A percentile compares a stretch with the other conserved stretches of the same genome.
These are phyloP conservation scores for Ophioderma brevispina DNA, from an alignment of 35 echinoderm and acorn worm species.

Conservation along the genomic window DNA sequence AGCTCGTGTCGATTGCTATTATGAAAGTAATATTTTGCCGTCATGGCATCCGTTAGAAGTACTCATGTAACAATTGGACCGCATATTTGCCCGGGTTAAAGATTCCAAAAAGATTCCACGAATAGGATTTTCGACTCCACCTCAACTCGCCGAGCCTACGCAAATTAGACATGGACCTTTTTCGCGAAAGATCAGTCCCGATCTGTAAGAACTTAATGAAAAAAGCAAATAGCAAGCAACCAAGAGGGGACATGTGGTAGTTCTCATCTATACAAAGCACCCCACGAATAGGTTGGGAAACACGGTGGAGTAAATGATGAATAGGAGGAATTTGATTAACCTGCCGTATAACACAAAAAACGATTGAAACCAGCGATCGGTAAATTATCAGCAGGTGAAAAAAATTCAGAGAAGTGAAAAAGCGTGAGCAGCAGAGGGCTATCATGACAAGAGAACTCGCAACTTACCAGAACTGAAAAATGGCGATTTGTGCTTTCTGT, in stretches of 20 bases:
- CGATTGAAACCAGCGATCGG: background rate
- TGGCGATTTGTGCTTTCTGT: background rate
- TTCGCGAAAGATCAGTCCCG: constrained; percentile 45
- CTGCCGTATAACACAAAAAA: constrained; percentile 20
- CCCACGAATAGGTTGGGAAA: constrained; percentile 30
- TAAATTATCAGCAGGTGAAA: background rate
- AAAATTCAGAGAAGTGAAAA: background rate
- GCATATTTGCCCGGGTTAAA: constrained; percentile 42
- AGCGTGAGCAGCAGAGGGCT: background rate
- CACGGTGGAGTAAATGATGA: constrained; percentile 48
- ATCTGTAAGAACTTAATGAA: constrained; percentile 45
- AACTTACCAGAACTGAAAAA: background rate
- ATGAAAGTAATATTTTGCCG: constrained; percentile 45
- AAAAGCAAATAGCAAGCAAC: constrained; percentile 26
- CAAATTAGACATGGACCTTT: constrained; percentile 77
- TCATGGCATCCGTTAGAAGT: constrained; percentile 26
- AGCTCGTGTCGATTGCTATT: constrained; percentile 22
- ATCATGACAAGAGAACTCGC: background rate
- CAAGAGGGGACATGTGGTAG: constrained; percentile 30
- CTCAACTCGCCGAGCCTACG: constrained; percentile 54
- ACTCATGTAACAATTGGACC: constrained; percentile 66
- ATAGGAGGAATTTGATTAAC: constrained; percentile 14
- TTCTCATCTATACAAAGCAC: constrained; percentile 24
- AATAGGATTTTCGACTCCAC: constrained; percentile 58
- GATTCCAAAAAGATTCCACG: constrained; percentile 62